Conservation (phyloP, 2,888 invertebrate species). For the Baronia brevicornis region DNA sequence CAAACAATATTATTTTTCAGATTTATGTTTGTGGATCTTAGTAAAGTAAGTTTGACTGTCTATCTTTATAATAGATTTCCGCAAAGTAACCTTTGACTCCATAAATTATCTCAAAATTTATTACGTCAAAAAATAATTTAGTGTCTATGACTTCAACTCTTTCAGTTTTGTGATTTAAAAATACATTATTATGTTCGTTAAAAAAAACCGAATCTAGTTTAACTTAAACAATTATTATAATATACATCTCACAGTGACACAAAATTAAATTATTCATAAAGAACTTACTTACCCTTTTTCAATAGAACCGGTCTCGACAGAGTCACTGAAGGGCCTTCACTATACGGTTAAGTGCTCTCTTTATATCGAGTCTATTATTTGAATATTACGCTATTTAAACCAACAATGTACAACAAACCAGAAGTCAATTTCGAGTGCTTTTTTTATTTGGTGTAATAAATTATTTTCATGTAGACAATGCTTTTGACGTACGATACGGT, state of each 20-base stretch:
- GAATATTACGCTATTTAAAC: constrained; percentile 45
- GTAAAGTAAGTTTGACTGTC: too few relatives aligned
- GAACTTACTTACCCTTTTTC: constrained; percentile 8
- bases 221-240: constrained; percentile 10
- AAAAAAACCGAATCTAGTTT: too few relatives aligned
- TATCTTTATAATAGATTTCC: too few relatives aligned
- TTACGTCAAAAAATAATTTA: too few relatives aligned
- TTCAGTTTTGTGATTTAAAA: constrained; percentile 6
- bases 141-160: too few relatives aligned
- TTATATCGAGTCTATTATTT: constrained; percentile 39
- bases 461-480: constrained; percentile 23
- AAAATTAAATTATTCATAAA: constrained; percentile 9
- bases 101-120: too few relatives aligned
- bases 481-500: constrained; percentile 22
- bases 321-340: constrained; percentile 9
- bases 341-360: constrained; percentile 24
- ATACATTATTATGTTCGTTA: too few relatives aligned
- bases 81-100: too few relatives aligned
- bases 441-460: constrained; percentile 23
- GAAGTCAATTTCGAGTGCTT: constrained; percentile 30
- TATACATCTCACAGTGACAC: constrained; percentile 8
- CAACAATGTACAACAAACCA: constrained; percentile 41
- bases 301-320: constrained; percentile 20
- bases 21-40: too few relatives aligned
- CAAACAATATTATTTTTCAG: too few relatives aligned